Percentiles rank a stretch among this genome's conserved stretches.
phyloP scores from a whole-genome alignment of 1,140 invertebrate genomes.

The Meteorus sp. region DNA sequence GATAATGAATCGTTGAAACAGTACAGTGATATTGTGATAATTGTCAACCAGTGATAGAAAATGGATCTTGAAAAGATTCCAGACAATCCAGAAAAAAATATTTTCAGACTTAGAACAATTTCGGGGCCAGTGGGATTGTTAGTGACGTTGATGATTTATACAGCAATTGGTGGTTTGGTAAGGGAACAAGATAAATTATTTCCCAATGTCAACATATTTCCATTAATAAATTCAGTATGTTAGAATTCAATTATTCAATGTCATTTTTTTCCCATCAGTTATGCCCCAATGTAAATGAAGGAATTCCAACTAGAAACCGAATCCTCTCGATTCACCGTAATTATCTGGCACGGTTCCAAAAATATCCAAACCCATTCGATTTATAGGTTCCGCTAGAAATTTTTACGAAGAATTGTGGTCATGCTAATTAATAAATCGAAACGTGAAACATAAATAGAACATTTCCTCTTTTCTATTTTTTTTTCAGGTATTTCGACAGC shows the following conservation, averaged over 20 bases:
- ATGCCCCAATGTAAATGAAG: slow-evolving; percentile 30
- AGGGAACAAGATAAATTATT: slow-evolving; percentile 45
- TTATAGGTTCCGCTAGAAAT: neutral
- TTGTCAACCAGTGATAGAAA: neutral
- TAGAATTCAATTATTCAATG: slow-evolving; percentile 4
- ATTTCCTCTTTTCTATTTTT: neutral
- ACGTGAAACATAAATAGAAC: neutral
- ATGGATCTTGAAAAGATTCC: neutral
- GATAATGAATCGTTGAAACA: too few species aligned
- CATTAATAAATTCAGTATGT: slow-evolving; percentile 28
- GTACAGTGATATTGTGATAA: neutral
- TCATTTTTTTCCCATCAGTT: neutral
- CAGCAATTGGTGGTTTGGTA: slow-evolving; percentile 73
- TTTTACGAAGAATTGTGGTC: neutral
- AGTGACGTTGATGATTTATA: slow-evolving; percentile 72
- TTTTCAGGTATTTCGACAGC: slow-evolving; percentile 69
- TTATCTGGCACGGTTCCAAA: neutral
- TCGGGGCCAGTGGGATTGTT: slow-evolving; percentile 71
- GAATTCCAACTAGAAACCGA: too few species aligned
- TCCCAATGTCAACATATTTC: too few species aligned
- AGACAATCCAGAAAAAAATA: slow-evolving; percentile 53
- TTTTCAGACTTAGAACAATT: too few species aligned
- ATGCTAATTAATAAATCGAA: neutral
- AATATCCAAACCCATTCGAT: neutral
- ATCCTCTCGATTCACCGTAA: too few species aligned